phyloP scores from a whole-genome alignment of 2,113 vertebrate genomes.

The Rhineura floridana region DNA sequence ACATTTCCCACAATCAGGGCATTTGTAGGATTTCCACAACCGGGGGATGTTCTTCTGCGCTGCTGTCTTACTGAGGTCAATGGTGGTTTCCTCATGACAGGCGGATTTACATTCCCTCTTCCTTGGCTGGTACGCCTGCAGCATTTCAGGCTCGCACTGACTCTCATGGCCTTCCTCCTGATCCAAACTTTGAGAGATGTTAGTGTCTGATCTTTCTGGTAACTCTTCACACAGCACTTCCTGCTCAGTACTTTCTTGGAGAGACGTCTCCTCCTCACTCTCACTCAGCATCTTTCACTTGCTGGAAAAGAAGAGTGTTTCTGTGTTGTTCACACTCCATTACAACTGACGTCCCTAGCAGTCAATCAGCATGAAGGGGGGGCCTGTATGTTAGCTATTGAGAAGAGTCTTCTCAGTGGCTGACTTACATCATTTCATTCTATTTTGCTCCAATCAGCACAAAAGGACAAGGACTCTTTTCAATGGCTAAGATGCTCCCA shows the following conservation, averaged over 20 bases:
- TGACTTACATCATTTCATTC: no score
- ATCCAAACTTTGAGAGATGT: neutral
- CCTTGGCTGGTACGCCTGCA: neutral
- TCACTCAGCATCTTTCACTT: neutral
- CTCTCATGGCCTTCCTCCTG: neutral
- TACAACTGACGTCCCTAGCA: no score
- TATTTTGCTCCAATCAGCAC: no score
- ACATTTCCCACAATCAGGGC: constrained; percentile 58
- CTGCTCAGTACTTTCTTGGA: neutral
- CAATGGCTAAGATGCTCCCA: no score
- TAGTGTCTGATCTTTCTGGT: no score
- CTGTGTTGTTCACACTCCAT: no score
- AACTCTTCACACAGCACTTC: neutral
- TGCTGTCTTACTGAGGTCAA: neutral
- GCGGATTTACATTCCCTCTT: neutral
- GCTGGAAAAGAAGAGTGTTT: neutral
- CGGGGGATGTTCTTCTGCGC: neutral
- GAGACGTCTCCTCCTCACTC: neutral
- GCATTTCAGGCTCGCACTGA: neutral
- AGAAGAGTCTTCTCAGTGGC: no score
- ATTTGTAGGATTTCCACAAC: constrained; percentile 49
- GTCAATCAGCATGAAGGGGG: no score
- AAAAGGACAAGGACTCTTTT: no score
- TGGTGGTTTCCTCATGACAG: neutral
- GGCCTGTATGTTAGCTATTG: no score